A percentile compares a stretch with the other conserved stretches of the same genome.
phyloP scores from a whole-genome alignment of 2,113 vertebrate genomes.

The Vanacampus margaritifer region DNA sequence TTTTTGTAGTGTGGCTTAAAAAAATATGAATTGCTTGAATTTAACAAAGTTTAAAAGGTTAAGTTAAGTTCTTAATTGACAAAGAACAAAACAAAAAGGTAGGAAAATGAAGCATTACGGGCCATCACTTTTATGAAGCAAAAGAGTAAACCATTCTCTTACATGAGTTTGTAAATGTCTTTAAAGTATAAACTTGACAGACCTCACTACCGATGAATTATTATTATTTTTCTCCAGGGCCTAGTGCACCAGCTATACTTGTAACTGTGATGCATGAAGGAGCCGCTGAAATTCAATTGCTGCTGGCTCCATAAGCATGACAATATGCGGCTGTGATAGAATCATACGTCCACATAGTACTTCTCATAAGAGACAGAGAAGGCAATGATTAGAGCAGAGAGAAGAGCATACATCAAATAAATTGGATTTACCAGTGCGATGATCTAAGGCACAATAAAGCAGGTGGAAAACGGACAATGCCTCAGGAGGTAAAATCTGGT shows the following conservation, averaged over 20 bases:
- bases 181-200: conserved; percentile 29
- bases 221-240: conserved; percentile 18
- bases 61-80: too few relatives aligned
- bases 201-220: conserved; percentile 30
- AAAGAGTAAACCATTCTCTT: too few relatives aligned
- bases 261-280: conserved; percentile 19
- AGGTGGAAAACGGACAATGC: conserved; percentile 15
- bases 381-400: conserved; percentile 5
- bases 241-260: conserved; percentile 6
- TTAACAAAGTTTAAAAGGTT: too few relatives aligned
- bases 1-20: too few relatives aligned
- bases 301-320: conserved; percentile 17
- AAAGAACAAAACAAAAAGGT: too few relatives aligned
- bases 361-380: conserved; percentile 13
- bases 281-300: conserved; percentile 23
- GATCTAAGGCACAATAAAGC: conserved; percentile 12
- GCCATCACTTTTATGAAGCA: too few relatives aligned
- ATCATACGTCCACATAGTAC: conserved; percentile 11
- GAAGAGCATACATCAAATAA: conserved; percentile 24
- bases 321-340: conserved; percentile 10
- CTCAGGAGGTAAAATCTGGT: conserved; percentile 4
- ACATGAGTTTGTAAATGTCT: conserved; percentile 8
- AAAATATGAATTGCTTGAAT: too few relatives aligned
- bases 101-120: too few relatives aligned
- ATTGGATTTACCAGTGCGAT: conserved; percentile 5